Conservation (phyloP, 2,797 vertebrate species). For the Monodelphis domestica region DNA sequence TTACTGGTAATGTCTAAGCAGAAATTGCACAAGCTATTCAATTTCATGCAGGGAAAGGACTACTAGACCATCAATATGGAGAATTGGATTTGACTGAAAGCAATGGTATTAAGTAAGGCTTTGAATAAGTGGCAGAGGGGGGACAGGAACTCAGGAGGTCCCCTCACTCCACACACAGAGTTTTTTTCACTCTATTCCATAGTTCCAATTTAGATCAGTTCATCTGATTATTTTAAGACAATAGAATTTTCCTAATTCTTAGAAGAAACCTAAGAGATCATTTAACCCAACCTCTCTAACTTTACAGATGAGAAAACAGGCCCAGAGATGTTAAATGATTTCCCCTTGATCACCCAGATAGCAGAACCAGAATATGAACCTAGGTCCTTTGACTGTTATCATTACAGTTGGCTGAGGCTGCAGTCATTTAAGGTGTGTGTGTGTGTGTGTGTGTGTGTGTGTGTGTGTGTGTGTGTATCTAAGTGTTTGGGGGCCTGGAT, state of each 20-base stretch:
- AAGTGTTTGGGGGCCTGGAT: neutral
- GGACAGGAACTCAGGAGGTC: neutral
- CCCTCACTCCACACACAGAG: neutral
- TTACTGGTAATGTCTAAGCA: neutral
- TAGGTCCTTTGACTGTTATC: neutral
- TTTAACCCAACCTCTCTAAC: neutral
- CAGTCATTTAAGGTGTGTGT: neutral
- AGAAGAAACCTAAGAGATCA: neutral
- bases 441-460: neutral
- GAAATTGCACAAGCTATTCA: neutral
- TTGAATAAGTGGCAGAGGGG: neutral
- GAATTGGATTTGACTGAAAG: neutral
- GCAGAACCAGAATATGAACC: neutral
- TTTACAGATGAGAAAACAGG: neutral
- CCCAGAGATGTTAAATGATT: neutral
- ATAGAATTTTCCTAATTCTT: neutral
- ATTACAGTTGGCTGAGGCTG: neutral
- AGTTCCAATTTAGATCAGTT: neutral
- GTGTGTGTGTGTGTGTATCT: too few species aligned
- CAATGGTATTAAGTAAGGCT: too few species aligned
- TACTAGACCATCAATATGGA: neutral
- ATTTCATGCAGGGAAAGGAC: neutral
- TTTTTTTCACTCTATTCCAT: too few species aligned
- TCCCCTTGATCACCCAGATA: neutral
- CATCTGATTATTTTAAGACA: neutral